Base-by-base conservation (phyloP, 1,140 invertebrate species). In the Microplitis mediator region DNA sequence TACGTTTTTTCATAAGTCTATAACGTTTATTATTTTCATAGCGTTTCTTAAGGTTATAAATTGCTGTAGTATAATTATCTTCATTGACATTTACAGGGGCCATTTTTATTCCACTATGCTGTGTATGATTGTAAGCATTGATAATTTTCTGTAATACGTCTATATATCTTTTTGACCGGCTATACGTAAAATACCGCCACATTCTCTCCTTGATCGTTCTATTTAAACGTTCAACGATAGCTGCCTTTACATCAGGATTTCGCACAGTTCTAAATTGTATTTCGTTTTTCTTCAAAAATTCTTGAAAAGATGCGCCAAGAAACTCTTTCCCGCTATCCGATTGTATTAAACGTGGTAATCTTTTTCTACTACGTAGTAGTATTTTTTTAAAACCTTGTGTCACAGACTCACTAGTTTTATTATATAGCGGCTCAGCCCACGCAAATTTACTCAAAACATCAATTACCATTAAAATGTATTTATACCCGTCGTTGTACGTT, bases 371-470 rank as follows among this genome's bases (percentile, higher is more conserved):
- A 6, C 3, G 4, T 6, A 2, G 4, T 39, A 1, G 3, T 4
- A 39, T 39, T 39, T 39, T 39, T 39, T 39, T 4, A 9, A 39
- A 39, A 4, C 4, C 4, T 39, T 39, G 36, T 6, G 36, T 1
- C 36, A 39, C 36, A 39, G 4, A 6, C 3, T 2, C 14, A 13
- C 71, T 73, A 6, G 78, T 79, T 76, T 86, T 87, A 6, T 75
- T 74, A 76, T 76, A 78, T 23, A 87, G 14, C 4, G 81, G 79
- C 52, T 81, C 66, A n/a, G 76, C 76, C 79, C 77, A 87, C 2
- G 77, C 80, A 71, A 76, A 83, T 69, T 84, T 85, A 72, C 76
- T 78, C 58, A 86, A 82, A 0, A 80, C 74, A 71, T 87, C 83
- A 56, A 86, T 86, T 2, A 84, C 79, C 8, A 75, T 78, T 23